phyloP scores from a whole-genome alignment of 2,113 vertebrate species.

The Terrapene triunguis region DNA sequence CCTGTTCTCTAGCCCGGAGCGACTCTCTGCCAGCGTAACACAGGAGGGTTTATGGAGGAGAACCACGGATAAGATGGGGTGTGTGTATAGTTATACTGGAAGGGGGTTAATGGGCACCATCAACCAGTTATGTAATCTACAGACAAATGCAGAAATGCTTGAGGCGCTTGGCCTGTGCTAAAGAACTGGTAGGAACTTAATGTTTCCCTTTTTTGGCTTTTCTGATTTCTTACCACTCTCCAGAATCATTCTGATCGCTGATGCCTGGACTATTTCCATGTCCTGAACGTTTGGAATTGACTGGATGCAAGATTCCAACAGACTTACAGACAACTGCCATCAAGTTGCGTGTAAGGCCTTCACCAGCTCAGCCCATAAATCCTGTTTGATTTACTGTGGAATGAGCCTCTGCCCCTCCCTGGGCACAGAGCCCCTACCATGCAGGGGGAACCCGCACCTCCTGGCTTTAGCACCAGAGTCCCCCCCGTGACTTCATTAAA shows the following conservation, averaged over 20 bases:
- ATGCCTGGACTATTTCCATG: neutral
- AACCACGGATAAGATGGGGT: neutral
- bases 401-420: neutral
- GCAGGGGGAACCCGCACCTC: neutral
- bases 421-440: neutral
- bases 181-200: neutral
- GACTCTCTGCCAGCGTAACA: too few species aligned
- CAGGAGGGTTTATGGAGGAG: neutral
- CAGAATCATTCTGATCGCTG: neutral
- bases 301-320: neutral
- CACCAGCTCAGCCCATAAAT: neutral
- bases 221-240: neutral
- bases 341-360: neutral
- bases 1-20: too few species aligned
- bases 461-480: neutral
- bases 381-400: neutral
- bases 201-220: neutral
- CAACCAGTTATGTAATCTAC: neutral
- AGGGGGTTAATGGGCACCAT: neutral
- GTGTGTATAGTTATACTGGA: neutral
- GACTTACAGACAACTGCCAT: neutral
- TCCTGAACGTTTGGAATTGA: neutral
- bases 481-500: neutral
- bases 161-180: neutral
- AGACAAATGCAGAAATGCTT: neutral